A percentile compares a stretch with the other conserved stretches of the same genome.
phyloP scores from a whole-genome alignment of 2,113 vertebrate species.

The Sciurus niger region DNA sequence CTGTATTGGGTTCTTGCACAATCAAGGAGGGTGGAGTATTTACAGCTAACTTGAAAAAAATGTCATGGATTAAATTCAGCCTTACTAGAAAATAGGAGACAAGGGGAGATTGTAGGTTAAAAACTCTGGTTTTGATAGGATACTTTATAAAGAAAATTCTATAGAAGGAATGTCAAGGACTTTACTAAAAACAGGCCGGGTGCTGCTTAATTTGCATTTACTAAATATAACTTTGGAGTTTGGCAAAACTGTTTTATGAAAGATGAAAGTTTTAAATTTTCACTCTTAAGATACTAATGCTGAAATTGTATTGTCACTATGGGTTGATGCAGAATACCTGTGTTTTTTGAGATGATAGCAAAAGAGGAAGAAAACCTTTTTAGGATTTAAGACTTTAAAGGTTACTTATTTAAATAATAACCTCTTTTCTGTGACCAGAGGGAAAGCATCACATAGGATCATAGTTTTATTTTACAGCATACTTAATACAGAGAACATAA shows the following conservation, averaged over 20 bases:
- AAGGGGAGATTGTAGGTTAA: neutral
- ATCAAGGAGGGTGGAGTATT: slow-evolving; percentile 90
- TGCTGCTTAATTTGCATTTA: slow-evolving; percentile 29
- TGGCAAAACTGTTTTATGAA: slow-evolving; percentile 16
- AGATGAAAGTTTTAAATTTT: neutral
- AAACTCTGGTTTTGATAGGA: slow-evolving; percentile 11
- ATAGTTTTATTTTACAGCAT: neutral
- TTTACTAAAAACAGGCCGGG: neutral
- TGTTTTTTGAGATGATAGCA: neutral
- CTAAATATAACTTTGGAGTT: neutral
- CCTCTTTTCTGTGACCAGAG: neutral
- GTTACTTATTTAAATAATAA: neutral
- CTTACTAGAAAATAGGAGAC: slow-evolving; percentile 65
- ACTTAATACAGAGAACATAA: neutral
- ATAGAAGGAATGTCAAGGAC: neutral
- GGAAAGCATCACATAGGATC: neutral
- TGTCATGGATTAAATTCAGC: slow-evolving; percentile 81
- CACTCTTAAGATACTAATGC: neutral
- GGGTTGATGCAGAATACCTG: neutral
- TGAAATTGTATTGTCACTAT: slow-evolving; percentile 28
- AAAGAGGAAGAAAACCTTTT: slow-evolving; percentile 19
- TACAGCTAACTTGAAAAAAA: slow-evolving; percentile 88
- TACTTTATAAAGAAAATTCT: neutral
- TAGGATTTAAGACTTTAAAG: neutral
- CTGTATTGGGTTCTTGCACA: slow-evolving; percentile 87